Conservation (phyloP, 2,888 invertebrate genomes). For the Schizaphis graminum region DNA sequence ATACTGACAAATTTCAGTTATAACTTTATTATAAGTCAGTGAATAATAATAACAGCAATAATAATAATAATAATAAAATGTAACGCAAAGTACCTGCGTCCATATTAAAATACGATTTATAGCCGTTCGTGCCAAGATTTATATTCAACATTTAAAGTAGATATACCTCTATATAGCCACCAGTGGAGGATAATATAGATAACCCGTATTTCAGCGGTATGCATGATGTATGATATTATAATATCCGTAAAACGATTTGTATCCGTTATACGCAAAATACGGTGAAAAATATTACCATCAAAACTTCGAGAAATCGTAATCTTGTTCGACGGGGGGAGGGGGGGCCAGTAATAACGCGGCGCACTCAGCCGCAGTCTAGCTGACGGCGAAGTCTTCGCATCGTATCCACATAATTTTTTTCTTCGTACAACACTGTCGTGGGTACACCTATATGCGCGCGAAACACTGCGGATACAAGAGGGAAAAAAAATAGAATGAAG, state of each 20-base stretch:
- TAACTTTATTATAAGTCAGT: background rate
- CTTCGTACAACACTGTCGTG: background rate
- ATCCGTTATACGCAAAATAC: background rate
- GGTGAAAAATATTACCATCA: slow-evolving; percentile 10
- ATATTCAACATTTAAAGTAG: background rate
- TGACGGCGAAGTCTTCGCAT: background rate
- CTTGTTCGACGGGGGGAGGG: background rate
- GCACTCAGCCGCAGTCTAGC: background rate
- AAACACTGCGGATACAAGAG: background rate
- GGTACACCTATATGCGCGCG: background rate
- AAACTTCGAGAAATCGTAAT: slow-evolving; percentile 4
- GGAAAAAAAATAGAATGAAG: background rate
- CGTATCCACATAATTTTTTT: background rate
- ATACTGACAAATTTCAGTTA: background rate
- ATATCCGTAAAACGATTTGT: slow-evolving; percentile 23
- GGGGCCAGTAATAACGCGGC: background rate
- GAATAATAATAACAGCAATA: background rate
- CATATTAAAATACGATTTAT: slow-evolving; percentile 8
- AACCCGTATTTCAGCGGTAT: slow-evolving; percentile 1
- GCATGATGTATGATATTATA: slow-evolving; percentile 8
- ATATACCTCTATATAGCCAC: background rate
- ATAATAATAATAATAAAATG: background rate
- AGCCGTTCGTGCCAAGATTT: background rate
- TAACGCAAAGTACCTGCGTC: background rate
- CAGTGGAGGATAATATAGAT: background rate